Evolutionary conservation across 2,888 invertebrate genomes (phyloP), one percentile per base, ranked within the genome.

Genomic region (Microctonus brassicae): DNA sequence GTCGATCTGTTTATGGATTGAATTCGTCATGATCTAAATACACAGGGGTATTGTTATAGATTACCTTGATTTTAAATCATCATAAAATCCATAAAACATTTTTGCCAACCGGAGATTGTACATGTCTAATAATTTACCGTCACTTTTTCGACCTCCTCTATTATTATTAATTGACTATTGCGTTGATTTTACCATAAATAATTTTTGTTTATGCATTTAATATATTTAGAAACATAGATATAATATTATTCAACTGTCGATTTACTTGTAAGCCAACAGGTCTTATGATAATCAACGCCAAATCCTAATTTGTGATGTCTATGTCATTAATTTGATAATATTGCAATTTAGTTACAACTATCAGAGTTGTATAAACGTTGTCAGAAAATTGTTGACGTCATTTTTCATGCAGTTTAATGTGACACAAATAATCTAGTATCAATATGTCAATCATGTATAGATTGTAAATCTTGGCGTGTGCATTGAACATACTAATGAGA

Each of bases 101-200:
- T 90, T 89, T 0, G 89, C 88, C 70, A 90, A 79, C 74, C 89
- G 89, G 81, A 90, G 86, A 76, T 90, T 90, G 77, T 89, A 89
- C 81, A 90, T 90, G 79, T 88, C 90, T 90, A 90, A 81, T 90
- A 90, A 74, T 80, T 79, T 69, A 80, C 67, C 17, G 76, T 78
- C 7, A 76, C 73, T 67, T 63, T 75, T 69, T 80, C 79, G 53
- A 77, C 78, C 55, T 36, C 57, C 6, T 78, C 77, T 75, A 77
- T 75, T 10, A n/a, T 29, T 26, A 70, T 20, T 17, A 66, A 57
- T 66, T 57, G 53, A 65, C 13, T 36, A 17, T 64, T 64, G 26
- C 33, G 29, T 33, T 47, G 17, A 47, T 47, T 47, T n/a, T 17
- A n/a, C 47, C 17, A 47, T 47, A 17, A n/a, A 0, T 17, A 7